Percentiles rank a stretch among this genome's conserved stretches.
Evolutionary conservation across 64 coral and sea anemone species (phyloP).

Genomic region (Stichodactyla helianthus): DNA sequence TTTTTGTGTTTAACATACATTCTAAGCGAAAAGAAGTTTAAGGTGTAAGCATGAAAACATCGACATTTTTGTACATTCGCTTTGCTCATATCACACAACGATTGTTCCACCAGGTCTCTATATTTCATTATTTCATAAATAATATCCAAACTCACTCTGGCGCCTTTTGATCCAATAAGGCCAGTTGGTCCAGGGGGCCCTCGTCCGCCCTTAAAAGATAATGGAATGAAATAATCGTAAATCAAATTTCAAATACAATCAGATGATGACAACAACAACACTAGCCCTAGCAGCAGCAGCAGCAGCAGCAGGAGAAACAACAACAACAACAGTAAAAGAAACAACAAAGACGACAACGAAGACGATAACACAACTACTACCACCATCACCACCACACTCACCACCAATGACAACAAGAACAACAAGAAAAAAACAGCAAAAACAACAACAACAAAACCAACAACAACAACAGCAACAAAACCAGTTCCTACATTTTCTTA

Average conservation of each 20-base stretch:
- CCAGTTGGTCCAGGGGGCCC: slow-evolving; percentile 17
- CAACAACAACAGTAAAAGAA: neutral
- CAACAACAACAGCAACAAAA: neutral
- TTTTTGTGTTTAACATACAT: too few species aligned
- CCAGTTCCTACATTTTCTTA: neutral
- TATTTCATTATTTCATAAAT: too few species aligned
- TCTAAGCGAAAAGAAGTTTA: too few species aligned
- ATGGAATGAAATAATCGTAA: neutral
- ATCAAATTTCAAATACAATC: neutral
- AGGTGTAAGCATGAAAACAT: too few species aligned
- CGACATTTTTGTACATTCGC: too few species aligned
- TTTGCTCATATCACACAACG: too few species aligned
- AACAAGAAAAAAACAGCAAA: too few species aligned
- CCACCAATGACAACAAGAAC: neutral
- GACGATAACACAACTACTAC: neutral
- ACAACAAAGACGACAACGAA: neutral
- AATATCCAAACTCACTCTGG: neutral
- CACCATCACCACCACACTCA: slow-evolving; percentile 10
- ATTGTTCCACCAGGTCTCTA: too few species aligned
- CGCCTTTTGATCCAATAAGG: slow-evolving; percentile 1
- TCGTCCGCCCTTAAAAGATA: neutral
- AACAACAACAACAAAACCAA: neutral
- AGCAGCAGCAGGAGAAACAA: neutral
- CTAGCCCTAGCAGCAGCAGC: too few species aligned
- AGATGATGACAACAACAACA: neutral